Base-by-base conservation (phyloP, 2,797 vertebrate genomes). In the Cetoscarus ocellatus region DNA sequence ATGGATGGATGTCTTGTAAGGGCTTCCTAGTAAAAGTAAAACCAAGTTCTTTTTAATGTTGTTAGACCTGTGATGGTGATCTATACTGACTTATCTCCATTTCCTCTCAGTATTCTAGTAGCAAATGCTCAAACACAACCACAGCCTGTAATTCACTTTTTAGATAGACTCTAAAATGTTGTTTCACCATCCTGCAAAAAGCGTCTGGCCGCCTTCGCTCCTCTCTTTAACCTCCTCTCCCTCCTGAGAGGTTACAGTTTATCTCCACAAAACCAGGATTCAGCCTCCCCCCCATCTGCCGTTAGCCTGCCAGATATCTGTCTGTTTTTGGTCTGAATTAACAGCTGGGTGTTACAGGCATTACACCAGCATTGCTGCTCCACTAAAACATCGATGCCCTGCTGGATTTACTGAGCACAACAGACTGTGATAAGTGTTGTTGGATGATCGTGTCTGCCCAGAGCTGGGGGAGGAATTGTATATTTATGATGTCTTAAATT, bases 401-500 rank as follows among this genome's bases (percentile, higher is more conserved):
- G 63, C 67, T 73, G 72, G 83, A 91, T 91, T 88, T 84, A 77
- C 50, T 0, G 8, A 86, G 72, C 82, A 76, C 66, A 75, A 70
- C 77, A 83, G 77, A 73, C 86, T 82, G 65, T 36, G 45, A 64
- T 81, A 61, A 76, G 71, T 72, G 72, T 80, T 64, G 75, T 56
- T 66, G 73, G 56, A 82, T 72, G 67, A 73, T 65, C 71, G 17
- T 80, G 67, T 70, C 65, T 85, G 74, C 59, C 83, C 60, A 66
- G 70, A 77, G 70, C 77, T 83, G 58, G 69, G 38, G 68, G 51
- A 71, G 38, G 18, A 55, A 91, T 90, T 91, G 81, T 85, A 78
- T 90, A 92, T 92, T 93, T 84, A 93, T 92, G 80, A 90, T 79
- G 63, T 77, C 57, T 67, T 94, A 79, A 89, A 94, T 93, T 90